Evolutionary conservation across 2,888 invertebrate genomes (phyloP), one percentile per base, ranked within the genome.

Genomic region (Oxyteleia sp.): DNA sequence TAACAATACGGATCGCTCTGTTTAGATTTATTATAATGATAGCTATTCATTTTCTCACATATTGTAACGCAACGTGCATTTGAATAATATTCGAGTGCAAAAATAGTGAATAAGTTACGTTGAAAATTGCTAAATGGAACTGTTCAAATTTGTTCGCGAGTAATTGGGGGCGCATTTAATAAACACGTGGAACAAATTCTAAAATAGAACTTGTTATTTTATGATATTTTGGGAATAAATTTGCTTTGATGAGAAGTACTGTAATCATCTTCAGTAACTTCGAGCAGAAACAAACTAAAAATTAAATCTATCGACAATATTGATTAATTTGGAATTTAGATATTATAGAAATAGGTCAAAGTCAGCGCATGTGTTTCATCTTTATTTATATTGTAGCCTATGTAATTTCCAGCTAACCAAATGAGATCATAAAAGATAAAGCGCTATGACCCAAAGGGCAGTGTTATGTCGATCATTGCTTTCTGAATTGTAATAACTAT

Each of bases 261-360:
- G 8, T 32, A 38, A n/a, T n/a, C n/a, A n/a, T 38, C n/a, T 3
- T 38, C 7, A 38, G n/a, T n/a, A 38, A 38, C n/a, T 11, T 38
- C 1, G 7, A 38, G n/a, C 2, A 7, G 2, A 38, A n/a, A 38
- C 11, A 11, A 38, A n/a, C n/a, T 1, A n/a, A n/a, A 38, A 38
- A 32, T 32, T 32, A 23, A n/a, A n/a, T n/a, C 1, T 32, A 38
- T 38, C 38, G n/a, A 4, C n/a, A 41, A n/a, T 35, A 29, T 53
- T n/a, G 16, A 16, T 53, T 26, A 51, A 51, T 23, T 57, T 57
- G 35, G 32, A 32, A 15, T 61, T 59, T 74, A 45, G 45, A 35
- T 26, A 64, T 57, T 57, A 45, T 41, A 43, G 51, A 74, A 75
- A 75, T 66, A 59, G 57, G 66, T 75, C 57, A 75, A 75, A 75